Percentiles rank a stretch among this genome's conserved stretches.
These are phyloP conservation scores for Chrosomus eos DNA, from an alignment of 2,797 vertebrate genomes.

Conservation along the genomic window DNA sequence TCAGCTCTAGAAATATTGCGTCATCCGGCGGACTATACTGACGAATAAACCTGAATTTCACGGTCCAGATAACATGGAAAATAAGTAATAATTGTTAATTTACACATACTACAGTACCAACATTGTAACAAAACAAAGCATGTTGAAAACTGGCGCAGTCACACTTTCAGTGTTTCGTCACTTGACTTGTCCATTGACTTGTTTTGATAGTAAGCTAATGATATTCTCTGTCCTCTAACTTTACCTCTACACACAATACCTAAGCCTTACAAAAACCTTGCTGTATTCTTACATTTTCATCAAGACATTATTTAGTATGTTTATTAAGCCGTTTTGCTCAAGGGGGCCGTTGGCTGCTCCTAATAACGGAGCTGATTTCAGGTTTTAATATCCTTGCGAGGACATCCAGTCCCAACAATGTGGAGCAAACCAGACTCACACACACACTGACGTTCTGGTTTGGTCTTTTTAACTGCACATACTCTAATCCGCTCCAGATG, in stretches of 20 bases:
- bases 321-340: constrained; percentile 16
- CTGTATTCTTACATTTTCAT: constrained; percentile 12
- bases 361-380: constrained; percentile 2
- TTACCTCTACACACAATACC: not conserved
- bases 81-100: not conserved
- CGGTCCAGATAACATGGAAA: not conserved
- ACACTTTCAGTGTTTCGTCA: too few species aligned
- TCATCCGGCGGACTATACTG: not conserved
- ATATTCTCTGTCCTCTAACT: not conserved
- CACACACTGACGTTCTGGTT: constrained; percentile 36
- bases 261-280: constrained; percentile 3
- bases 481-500: constrained; percentile 97
- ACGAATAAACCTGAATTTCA: too few species aligned
- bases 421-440: constrained; percentile 43
- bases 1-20: not conserved
- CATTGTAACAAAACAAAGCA: not conserved
- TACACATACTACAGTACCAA: not conserved
- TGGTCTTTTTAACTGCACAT: constrained; percentile 84
- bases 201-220: not conserved
- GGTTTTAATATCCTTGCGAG: constrained; percentile 21
- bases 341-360: not conserved
- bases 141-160: not conserved
- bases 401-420: constrained; percentile 3
- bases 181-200: not conserved
- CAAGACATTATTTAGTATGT: constrained; percentile 27